Evolutionary conservation across 2,888 invertebrate genomes (phyloP), one percentile per base, ranked within the genome.

Genomic region (Andrena bicolor): DNA sequence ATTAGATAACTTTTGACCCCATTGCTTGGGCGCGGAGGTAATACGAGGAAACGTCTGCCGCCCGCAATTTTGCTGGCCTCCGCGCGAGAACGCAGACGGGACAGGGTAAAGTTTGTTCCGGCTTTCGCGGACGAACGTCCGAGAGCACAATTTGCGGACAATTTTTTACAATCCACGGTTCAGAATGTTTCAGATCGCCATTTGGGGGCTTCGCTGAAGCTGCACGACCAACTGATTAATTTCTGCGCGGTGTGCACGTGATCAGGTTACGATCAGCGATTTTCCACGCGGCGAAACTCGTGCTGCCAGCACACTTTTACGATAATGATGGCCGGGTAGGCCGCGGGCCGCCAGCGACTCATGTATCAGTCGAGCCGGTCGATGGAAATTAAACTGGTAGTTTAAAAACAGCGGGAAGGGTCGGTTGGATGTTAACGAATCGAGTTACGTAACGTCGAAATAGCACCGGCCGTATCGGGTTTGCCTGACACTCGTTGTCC

Each of bases 1-100:
- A 82, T 83, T 83, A 82, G 71, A 74, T 73, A 82, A 83, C 82
- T 83, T 83, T 76, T 73, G 51, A 80, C 66, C 64, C 61, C 56
- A 48, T 61, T 73, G 60, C 76, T 49, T 32, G 53, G 32, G 35
- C 56, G 32, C 26, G 6, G 56, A 13, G 32, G n/a, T 69, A 74
- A 79, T 26, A 49, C 64, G 53, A 78, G 28, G 41, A 49, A 69
- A 79, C 68, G 69, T 72, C 58, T 41, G 56, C 53, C 56, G 78
- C 41, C 35, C 49, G 49, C 60, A 61, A 69, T 79, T 80, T 51
- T 41, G 13, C 20, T 10, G 10, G 41, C 13, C 16, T 30, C 28
- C 32, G 49, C 32, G 13, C 7, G 1, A 32, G 16, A 32, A n/a
- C 23, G 28, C 16, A 65, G 48, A 20, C 49, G 16, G 10, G 23